These are phyloP conservation scores for Otis tarda DNA, from an alignment of 2,113 vertebrate species.

Conservation along the genomic window DNA sequence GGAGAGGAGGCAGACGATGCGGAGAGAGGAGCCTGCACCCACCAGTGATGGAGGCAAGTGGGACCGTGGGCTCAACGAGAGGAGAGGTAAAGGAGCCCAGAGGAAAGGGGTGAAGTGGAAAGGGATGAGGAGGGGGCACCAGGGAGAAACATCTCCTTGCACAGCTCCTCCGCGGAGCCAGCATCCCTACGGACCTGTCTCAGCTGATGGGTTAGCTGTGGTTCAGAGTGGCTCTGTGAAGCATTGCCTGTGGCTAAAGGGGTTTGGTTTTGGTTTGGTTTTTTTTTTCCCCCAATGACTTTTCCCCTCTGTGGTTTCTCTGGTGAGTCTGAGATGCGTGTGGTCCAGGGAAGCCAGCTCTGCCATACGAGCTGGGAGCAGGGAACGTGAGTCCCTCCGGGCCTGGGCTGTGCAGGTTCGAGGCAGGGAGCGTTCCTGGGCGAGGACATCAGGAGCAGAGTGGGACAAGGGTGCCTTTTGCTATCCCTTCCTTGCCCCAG, in stretches of 20 bases:
- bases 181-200: not conserved
- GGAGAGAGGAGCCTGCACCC: not conserved
- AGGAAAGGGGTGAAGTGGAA: not conserved
- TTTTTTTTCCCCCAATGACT: not conserved
- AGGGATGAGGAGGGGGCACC: not conserved
- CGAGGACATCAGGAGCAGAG: rapidly evolving
- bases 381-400: rapidly evolving
- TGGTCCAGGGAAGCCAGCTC: not conserved
- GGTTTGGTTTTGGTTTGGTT: too few relatives aligned
- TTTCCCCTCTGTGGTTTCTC: not conserved
- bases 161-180: not conserved
- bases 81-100: not conserved
- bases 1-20: not conserved
- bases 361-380: not conserved
- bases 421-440: rapidly evolving
- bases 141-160: not conserved
- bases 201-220: not conserved
- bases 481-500: not conserved
- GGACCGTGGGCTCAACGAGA: rapidly evolving
- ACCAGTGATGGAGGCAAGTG: not conserved
- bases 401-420: rapidly evolving
- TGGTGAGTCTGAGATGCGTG: rapidly evolving
- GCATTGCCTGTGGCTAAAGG: not conserved
- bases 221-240: not conserved
- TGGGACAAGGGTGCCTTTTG: not conserved